These are phyloP conservation scores for Melanotaenia trifasciata DNA, from an alignment of 2,797 vertebrate genomes.

Conservation along the genomic window DNA sequence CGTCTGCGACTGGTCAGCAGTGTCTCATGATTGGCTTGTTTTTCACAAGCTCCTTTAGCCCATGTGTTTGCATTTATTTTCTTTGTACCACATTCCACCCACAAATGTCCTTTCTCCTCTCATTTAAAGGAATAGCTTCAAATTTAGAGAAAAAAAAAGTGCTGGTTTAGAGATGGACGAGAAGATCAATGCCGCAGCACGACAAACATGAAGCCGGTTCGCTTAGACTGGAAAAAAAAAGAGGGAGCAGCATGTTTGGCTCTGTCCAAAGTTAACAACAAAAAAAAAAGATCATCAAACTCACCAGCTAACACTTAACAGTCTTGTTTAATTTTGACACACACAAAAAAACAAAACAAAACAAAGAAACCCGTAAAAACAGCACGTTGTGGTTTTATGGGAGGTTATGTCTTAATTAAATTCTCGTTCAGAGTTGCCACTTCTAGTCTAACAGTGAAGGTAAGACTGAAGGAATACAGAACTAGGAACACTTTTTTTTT, in stretches of 20 bases:
- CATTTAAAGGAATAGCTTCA: slow-evolving; percentile 7
- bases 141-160: neutral
- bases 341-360: neutral
- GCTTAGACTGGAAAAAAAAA: neutral
- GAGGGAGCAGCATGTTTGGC: neutral
- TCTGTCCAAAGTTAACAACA: neutral
- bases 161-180: neutral
- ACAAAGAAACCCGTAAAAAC: neutral
- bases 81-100: slow-evolving; percentile 14
- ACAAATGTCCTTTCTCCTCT: neutral
- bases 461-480: no score
- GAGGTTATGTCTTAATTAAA: no score
- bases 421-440: no score
- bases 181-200: neutral
- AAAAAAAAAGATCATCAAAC: neutral
- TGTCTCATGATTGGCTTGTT: slow-evolving; percentile 30
- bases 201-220: neutral
- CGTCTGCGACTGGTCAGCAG: slow-evolving; percentile 23
- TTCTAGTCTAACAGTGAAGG: no score
- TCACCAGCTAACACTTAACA: neutral
- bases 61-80: slow-evolving; percentile 37
- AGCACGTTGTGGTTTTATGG: neutral
- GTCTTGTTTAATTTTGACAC: neutral
- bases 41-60: slow-evolving; percentile 21
- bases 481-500: no score